Base-by-base conservation (phyloP, 2,888 invertebrate genomes). In the Pheosia gnoma region DNA sequence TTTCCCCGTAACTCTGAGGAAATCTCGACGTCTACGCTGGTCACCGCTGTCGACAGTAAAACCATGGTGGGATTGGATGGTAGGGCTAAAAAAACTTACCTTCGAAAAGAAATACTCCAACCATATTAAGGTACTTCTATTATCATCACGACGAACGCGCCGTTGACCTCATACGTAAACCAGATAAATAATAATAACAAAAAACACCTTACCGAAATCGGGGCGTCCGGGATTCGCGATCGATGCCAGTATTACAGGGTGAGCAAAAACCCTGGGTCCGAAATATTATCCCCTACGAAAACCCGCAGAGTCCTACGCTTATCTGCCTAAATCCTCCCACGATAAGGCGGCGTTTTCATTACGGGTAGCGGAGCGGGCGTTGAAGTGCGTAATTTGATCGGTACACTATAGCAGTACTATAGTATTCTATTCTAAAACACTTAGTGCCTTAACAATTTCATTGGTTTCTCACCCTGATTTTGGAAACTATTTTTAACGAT, bases 281-380 rank as follows among this genome's bases (percentile, higher is more conserved):
- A 4, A n/a, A 47, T 47, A 47, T 47, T 5, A 47, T 11, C 47
- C 47, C n/a, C n/a, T 47, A 11, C 47, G 11, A 47, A n/a, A 11
- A 47, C 47, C 47, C n/a, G 47, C 43, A 43, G 43, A n/a, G 47
- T 47, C 47, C 47, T 47, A 9, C 47, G 47, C 47, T 47, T 47
- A 47, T 47, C 47, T n/a, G 11, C 47, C 47, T 47, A 47, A 39
- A 47, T 11, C 47, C 47, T 47, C 47, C 9, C n/a, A 47, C 47
- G n/a, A 47, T 47, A 47, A 45, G n/a, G 47, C 9, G n/a, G 47
- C 47, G 47, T 47, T 47, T n/a, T 47, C 47, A 47, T 47, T 47
- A 47, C 11, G n/a, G 47, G n/a, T 47, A 47, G 47, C 47, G 47
- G n/a, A 47, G 47, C 47, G 47, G 11, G n/a, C n/a, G 47, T 8